These are phyloP conservation scores for Brachyistius frenatus DNA, from an alignment of 2,113 vertebrate genomes.

Conservation along the genomic window DNA sequence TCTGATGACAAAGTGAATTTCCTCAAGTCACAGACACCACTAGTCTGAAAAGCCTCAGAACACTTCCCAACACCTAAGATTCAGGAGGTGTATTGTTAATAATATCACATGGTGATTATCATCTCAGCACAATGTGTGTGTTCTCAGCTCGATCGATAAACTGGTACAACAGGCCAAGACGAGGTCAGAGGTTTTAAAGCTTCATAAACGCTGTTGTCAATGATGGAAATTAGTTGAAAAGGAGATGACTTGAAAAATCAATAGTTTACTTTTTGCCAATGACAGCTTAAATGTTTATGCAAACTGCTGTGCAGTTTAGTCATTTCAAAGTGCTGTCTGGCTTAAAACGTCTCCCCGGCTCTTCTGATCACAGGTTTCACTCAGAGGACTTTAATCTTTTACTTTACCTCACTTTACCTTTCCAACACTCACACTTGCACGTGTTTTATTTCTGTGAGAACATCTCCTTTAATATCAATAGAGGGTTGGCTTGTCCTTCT, in stretches of 20 bases:
- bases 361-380: constrained; percentile 2
- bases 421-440: too few species aligned
- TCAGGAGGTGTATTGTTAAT: constrained; percentile 46
- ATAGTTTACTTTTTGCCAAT: constrained; percentile 48
- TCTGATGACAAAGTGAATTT: constrained; percentile 32
- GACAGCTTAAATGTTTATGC: constrained; percentile 23
- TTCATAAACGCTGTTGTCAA: constrained; percentile 49
- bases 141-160: constrained; percentile 52
- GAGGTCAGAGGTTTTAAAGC: constrained; percentile 52
- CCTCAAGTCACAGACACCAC: background rate
- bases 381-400: background rate
- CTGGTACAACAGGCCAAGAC: constrained; percentile 32
- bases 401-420: too few species aligned
- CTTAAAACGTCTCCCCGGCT: background rate
- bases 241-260: constrained; percentile 48
- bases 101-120: constrained; percentile 36
- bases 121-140: constrained; percentile 17
- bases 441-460: too few species aligned
- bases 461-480: too few species aligned
- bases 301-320: constrained; percentile 20
- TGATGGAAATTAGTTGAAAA: constrained; percentile 59
- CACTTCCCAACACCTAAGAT: constrained; percentile 10
- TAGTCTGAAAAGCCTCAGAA: background rate
- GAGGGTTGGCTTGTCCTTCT: too few species aligned
- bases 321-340: background rate